Conservation (phyloP, 2,797 vertebrate species). For the Cirrhinus molitorella region DNA sequence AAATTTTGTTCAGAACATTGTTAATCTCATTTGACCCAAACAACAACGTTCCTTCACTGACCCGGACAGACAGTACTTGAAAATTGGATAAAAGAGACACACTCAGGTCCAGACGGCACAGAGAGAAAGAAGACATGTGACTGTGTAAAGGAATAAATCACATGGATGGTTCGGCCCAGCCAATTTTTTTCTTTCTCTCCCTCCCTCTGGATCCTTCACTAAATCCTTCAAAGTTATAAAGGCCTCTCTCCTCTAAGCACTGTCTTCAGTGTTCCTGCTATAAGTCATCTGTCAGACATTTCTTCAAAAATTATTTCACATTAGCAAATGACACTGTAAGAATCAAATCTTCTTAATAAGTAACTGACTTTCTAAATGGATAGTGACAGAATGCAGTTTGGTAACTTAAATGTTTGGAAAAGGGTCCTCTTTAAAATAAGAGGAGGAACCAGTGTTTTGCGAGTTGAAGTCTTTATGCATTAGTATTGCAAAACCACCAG, state of each 20-base stretch:
- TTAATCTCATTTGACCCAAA: background rate
- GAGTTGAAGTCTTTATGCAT: background rate
- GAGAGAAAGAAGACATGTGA: slow-evolving; percentile 73
- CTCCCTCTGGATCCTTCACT: slow-evolving; percentile 52
- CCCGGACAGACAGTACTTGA: slow-evolving; percentile 52
- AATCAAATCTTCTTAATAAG: slow-evolving; percentile 13
- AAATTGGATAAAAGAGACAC: slow-evolving; percentile 51
- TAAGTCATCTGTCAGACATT: slow-evolving; percentile 29
- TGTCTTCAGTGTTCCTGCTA: slow-evolving; percentile 1
- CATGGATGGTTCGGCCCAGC: slow-evolving; percentile 59
- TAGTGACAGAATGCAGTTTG: background rate
- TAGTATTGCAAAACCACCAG: background rate
- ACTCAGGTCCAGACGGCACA: slow-evolving; percentile 54
- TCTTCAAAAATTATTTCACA: background rate
- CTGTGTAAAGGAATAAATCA: slow-evolving; percentile 67
- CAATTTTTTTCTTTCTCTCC: slow-evolving; percentile 41
- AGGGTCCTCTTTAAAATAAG: background rate
- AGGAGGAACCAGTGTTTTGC: background rate
- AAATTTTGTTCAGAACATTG: background rate
- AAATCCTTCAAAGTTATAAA: slow-evolving; percentile 65
- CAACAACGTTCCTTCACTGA: slow-evolving; percentile 32
- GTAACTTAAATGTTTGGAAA: background rate
- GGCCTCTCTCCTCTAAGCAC: slow-evolving; percentile 9
- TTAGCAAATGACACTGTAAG: slow-evolving; percentile 1
- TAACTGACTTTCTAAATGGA: background rate